These are phyloP conservation scores for Umimayanthus chanpuru DNA, from an alignment of 92 coral and sea anemone species.

Conservation along the genomic window DNA sequence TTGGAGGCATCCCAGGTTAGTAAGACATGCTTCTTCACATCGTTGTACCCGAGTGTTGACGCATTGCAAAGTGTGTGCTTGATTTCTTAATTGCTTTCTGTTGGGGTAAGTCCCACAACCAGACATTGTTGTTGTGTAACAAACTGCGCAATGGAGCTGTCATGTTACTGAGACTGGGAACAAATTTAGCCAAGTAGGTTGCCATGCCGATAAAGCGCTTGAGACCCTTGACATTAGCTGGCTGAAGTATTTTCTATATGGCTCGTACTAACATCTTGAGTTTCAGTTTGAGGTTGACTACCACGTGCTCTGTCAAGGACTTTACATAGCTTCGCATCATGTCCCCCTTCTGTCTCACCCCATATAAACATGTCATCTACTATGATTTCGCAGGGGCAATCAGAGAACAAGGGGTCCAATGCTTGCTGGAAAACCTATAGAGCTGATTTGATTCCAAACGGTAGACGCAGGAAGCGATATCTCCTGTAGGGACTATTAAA, in stretches of 20 bases:
- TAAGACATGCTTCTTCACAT: slow-evolving; percentile 29
- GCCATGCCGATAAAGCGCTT: slow-evolving; percentile 24
- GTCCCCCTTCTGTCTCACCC: slow-evolving; percentile 35
- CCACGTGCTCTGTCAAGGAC: slow-evolving; percentile 8
- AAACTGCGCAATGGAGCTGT: slow-evolving; percentile 11
- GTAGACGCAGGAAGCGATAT: slow-evolving; percentile 46
- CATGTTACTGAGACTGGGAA: slow-evolving; percentile 30
- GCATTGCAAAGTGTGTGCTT: neutral
- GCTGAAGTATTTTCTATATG: slow-evolving; percentile 1
- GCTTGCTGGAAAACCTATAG: slow-evolving; percentile 44
- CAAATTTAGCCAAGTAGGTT: slow-evolving; percentile 16
- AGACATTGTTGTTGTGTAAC: neutral
- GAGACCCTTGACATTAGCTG: slow-evolving; percentile 4
- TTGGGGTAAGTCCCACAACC: slow-evolving; percentile 30
- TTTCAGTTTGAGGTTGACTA: slow-evolving; percentile 26
- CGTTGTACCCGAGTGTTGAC: slow-evolving; percentile 22
- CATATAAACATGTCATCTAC: slow-evolving; percentile 46
- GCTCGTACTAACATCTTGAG: slow-evolving; percentile 8
- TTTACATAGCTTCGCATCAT: slow-evolving; percentile 10
- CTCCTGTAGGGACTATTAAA: slow-evolving; percentile 33
- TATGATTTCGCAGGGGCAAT: slow-evolving; percentile 38
- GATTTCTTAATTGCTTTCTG: slow-evolving; percentile 24
- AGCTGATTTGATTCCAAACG: slow-evolving; percentile 48
- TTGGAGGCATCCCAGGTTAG: slow-evolving; percentile 33
- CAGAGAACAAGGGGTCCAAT: slow-evolving; percentile 32